Conservation (phyloP, 2,888 invertebrate genomes). For the Smittia aterrima region DNA sequence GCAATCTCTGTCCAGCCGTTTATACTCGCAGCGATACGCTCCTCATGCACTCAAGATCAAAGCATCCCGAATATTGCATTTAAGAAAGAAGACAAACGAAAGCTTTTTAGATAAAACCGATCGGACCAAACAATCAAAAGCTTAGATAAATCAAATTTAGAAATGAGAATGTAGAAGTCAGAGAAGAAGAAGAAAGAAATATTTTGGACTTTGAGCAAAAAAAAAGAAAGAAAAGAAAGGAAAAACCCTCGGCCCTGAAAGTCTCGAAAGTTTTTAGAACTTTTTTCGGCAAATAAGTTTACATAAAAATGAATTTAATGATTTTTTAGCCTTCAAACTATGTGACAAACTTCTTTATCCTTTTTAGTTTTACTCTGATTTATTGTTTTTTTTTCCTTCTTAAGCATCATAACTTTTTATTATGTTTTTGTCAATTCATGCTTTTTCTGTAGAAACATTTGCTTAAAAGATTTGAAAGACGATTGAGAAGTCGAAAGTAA, state of each 20-base stretch:
- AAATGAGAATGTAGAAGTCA: not conserved
- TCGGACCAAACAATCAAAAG: slow-evolving; percentile 25
- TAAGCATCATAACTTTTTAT: not conserved
- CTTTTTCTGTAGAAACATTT: slow-evolving; percentile 14
- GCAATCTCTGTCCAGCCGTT: slow-evolving; percentile 59
- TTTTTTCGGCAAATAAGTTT: not conserved
- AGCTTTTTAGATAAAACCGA: not conserved
- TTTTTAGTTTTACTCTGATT: slow-evolving; percentile 7
- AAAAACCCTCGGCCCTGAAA: slow-evolving; percentile 30
- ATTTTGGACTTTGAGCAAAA: not conserved
- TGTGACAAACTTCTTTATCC: slow-evolving; percentile 10
- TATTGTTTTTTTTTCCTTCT: too few relatives aligned
- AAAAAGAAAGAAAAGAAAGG: not conserved
- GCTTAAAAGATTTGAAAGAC: not conserved
- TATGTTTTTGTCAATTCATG: not conserved
- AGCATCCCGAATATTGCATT: slow-evolving; percentile 52
- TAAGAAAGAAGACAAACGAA: not conserved
- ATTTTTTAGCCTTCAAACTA: slow-evolving; percentile 23
- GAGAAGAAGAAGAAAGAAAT: not conserved
- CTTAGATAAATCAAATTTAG: not conserved
- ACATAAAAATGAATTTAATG: slow-evolving; percentile 32
- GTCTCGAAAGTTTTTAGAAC: not conserved
- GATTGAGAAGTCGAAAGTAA: not conserved
- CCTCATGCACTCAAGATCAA: slow-evolving; percentile 59
- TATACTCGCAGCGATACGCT: slow-evolving; percentile 62